Base-by-base conservation (phyloP, 2,113 vertebrate species). In the Brachirus orientalis region DNA sequence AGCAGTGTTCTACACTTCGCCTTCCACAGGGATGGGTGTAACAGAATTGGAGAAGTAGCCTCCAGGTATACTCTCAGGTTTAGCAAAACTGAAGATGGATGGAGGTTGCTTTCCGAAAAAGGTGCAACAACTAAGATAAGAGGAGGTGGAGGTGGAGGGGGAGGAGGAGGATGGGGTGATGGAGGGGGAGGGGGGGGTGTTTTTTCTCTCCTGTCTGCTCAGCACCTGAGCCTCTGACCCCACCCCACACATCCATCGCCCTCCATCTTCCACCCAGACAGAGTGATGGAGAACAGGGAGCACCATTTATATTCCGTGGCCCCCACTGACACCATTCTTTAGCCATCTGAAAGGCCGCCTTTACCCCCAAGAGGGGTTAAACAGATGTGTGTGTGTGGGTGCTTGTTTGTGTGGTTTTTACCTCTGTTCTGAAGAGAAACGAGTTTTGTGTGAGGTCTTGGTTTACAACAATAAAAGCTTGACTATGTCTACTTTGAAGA, bases 191-290 rank as follows among this genome's bases (percentile, higher is more conserved):
- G n/a, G 17, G 48, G 28, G 46, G 48, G 45, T 55, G 43, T 56
- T 51, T 63, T 74, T 70, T 63, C 16, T 48, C 52, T 71, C 46
- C 57, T 62, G 71, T 87, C 66, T 73, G 79, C 60, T 70, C 65
- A 70, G 70, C 85, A 86, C 81, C 86, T 88, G 88, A 85, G 70
- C 52, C 66, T 28, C 28, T 69, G 71, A 86, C 83, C 83, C 83
- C 75, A 56, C 75, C 81, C 80, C 38, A 55, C 55, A 36, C 18
- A 19, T 75, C 76, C 74, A 36, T 43, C 79, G 33, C 67, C 72
- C 65, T 68, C 66, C 55, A 62, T 77, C 72, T 69, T 64, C 73
- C 61, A 50, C 80, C 82, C 83, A 82, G 72, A 79, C 81, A 82
- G 77, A 83, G 77, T 86, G 86, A 87, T 85, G 75, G 68, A 57